Evolutionary conservation across 2,113 vertebrate genomes (phyloP), one percentile per base, ranked within the genome.

Genomic region (Hippocampus guttulatus): DNA sequence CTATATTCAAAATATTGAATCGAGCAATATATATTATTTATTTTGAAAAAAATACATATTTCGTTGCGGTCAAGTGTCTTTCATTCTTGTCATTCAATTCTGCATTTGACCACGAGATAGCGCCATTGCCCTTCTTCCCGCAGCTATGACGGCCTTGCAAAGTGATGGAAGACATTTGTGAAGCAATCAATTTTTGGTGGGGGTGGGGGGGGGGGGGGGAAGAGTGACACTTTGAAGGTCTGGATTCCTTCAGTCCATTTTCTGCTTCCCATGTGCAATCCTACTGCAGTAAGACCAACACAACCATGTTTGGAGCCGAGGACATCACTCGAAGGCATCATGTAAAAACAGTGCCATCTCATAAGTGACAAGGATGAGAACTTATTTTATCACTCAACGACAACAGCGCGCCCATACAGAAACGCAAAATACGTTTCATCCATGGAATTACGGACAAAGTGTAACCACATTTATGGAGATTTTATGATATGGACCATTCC

Each of bases 401-500:
- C 57, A 60, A 30, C 30, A 16, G 25, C 58, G 27, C 23, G 23
- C 16, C 27, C 4, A 5, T 33, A 33, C 15, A 18, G 33, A 61
- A 61, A 61, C 27, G 27, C 27, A 8, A 61, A 61, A 33, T 38
- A 61, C 58, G 27, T 61, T 61, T 33, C 58, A 61, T 60, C 58
- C 58, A 61, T 61, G 76, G 74, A 77, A 73, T 88, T 86, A 90
- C 87, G 55, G 77, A 78, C 88, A 67, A 81, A 75, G 72, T 89
- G 84, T 90, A 88, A 88, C 75, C 27, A 67, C 79, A 86, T 88
- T 88, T 84, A 85, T 86, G 78, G 78, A 79, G 82, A 84, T 87
- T 90, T 89, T 88, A 89, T 85, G 87, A 85, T 85, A 84, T 83
- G 81, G 81, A 75, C 82, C 86, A 87, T 89, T 83, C 85, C 86